phyloP scores from a whole-genome alignment of 1,140 invertebrate genomes.

The Tribolium castaneum region DNA sequence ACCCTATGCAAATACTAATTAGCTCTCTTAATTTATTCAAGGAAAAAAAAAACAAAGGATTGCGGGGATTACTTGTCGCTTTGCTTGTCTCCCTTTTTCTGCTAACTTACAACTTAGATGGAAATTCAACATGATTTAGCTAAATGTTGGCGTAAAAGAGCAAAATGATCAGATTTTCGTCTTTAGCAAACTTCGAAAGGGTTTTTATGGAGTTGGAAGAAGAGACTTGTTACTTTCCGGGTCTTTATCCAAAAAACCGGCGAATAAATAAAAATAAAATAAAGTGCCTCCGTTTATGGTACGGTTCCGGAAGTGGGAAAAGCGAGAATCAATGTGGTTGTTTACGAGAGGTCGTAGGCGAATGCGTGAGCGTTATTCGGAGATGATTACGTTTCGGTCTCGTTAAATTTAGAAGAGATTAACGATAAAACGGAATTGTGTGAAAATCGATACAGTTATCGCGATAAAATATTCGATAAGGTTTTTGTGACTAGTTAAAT shows the following conservation, averaged over 20 bases:
- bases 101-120: neutral
- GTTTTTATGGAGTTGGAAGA: no score
- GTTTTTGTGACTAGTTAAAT: neutral
- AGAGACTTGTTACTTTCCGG: neutral
- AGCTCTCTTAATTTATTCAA: neutral
- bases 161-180: neutral
- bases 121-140: no score
- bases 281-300: neutral
- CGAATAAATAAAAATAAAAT: neutral
- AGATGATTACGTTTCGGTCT: constrained; percentile 7
- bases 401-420: neutral
- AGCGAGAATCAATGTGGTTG: neutral
- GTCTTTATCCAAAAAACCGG: neutral
- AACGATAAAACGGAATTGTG: neutral
- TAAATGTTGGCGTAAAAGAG: no score
- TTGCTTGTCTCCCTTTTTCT: neutral
- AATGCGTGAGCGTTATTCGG: constrained; percentile 3
- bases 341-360: neutral
- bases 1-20: neutral
- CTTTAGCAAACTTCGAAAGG: neutral
- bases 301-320: neutral
- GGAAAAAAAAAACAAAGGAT: neutral
- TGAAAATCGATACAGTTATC: neutral
- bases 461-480: neutral
- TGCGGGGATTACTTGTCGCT: neutral